Evolutionary conservation across 2,113 vertebrate species (phyloP), one percentile per base, ranked within the genome.

Genomic region (Speoplatyrhinus poulsoni): DNA sequence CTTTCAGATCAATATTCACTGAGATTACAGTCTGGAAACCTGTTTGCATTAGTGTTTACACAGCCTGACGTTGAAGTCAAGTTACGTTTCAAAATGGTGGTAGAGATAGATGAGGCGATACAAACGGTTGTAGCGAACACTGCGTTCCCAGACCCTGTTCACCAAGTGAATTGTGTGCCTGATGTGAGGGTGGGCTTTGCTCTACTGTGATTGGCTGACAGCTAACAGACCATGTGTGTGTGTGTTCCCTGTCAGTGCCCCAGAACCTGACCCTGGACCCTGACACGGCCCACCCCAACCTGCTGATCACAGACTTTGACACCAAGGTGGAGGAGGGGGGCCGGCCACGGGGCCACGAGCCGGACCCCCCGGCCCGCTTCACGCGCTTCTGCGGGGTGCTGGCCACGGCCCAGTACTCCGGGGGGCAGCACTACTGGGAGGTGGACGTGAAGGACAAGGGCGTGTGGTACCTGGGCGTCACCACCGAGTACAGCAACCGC

Each of bases 361-460:
- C 91, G 0, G 91, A 93, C 82, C 68, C 87, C 50, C 91, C 89
- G 0, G 80, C 77, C 16, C 90, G 90, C 61, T 94, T 93, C 79
- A 93, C 76, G 0, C 90, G 92, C n/a, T 94, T 94, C 81, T 92
- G 88, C 1, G 91, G 93, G 0, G 88, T 93, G 8, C 89, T 94
- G 0, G 89, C 92, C 72, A 92, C 88, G 0, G 91, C 91, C 4
- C 88, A 91, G 84, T 93, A 92, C 17, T 82, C 86, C 46, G 85
- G 85, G 0, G 92, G 93, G 0, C 90, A 93, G 77, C 93, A 93
- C 71, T 94, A 94, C 86, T 94, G 93, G 93, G 93, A 94, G 70
- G 92, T 94, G 78, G 92, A 93, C 1, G 93, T 94, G 59, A 85
- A 80, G 62, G 92, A 93, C 88, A 94, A 93, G 60, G 91, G 92